Conservation (phyloP, 1,140 invertebrate species). For the Drosophila elegans region DNA sequence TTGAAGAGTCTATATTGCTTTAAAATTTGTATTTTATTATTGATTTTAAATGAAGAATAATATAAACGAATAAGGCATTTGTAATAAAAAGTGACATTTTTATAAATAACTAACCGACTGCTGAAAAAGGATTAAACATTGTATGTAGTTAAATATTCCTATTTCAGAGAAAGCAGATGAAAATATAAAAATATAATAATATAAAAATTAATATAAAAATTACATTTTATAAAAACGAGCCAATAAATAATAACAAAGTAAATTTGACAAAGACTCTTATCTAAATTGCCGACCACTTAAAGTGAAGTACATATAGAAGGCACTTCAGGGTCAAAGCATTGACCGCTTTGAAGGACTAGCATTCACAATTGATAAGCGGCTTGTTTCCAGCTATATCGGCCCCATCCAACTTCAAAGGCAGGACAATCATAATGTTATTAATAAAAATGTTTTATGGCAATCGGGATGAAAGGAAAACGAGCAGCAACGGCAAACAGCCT, state of each 20-base stretch:
- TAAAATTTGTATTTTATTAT: no score
- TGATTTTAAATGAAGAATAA: no score
- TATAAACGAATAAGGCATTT: no score
- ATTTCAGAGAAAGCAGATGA: no score
- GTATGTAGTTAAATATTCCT: no score
- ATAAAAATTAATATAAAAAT: no score
- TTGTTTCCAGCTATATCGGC: constrained; percentile 2
- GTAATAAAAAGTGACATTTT: no score
- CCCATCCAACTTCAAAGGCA: neutral
- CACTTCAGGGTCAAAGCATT: constrained; percentile 13
- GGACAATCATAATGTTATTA: constrained; percentile 78
- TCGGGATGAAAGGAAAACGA: constrained; percentile 70
- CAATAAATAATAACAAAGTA: neutral
- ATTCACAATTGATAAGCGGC: neutral
- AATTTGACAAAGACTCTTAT: constrained; percentile 12
- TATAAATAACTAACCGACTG: no score
- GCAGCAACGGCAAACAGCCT: constrained; percentile 38
- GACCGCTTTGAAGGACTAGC: constrained; percentile 28
- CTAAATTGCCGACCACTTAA: constrained; percentile 21
- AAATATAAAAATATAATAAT: no score
- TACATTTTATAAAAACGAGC: neutral
- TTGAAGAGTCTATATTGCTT: no score
- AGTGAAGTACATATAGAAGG: neutral
- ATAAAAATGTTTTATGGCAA: constrained; percentile 76
- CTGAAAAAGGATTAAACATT: no score